phyloP scores from a whole-genome alignment of 2,888 invertebrate genomes.

The Philonicus albiceps region DNA sequence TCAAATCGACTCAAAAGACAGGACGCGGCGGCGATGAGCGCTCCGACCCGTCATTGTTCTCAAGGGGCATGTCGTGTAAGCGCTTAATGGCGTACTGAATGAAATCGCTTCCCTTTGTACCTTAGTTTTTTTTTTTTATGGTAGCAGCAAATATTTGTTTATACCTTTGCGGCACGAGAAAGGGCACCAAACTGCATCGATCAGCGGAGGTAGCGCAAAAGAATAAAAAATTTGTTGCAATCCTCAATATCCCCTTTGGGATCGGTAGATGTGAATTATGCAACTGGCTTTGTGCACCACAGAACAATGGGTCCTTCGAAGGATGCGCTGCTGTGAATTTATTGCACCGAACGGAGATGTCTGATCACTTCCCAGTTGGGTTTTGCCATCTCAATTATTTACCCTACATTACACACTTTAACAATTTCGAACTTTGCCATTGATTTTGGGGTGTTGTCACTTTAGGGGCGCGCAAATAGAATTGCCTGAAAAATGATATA shows the following conservation, averaged over 20 bases:
- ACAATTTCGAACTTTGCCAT: slow-evolving; percentile 4
- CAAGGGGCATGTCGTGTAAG: slow-evolving; percentile 45
- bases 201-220: slow-evolving; percentile 17
- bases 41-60: slow-evolving; percentile 22
- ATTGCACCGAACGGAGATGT: slow-evolving; percentile 20
- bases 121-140: slow-evolving; percentile 29
- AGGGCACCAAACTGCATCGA: slow-evolving; percentile 37
- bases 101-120: slow-evolving; percentile 34
- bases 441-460: slow-evolving; percentile 16
- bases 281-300: slow-evolving; percentile 23
- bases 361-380: slow-evolving; percentile 1
- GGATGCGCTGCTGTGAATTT: slow-evolving; percentile 26
- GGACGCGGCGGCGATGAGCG: slow-evolving; percentile 12
- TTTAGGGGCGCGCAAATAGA: slow-evolving; percentile 8
- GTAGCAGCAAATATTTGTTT: slow-evolving; percentile 47
- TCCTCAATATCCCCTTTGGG: slow-evolving; percentile 11
- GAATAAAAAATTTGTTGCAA: slow-evolving; percentile 37
- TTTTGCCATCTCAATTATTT: slow-evolving; percentile 33
- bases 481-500: background rate
- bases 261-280: slow-evolving; percentile 31
- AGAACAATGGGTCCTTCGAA: slow-evolving; percentile 4
- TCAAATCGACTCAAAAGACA: slow-evolving; percentile 27
- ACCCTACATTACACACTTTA: slow-evolving; percentile 39
- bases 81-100: slow-evolving; percentile 42
- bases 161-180: slow-evolving; percentile 48